Evolutionary conservation across 1,140 invertebrate species (phyloP).

Genomic region (Pararge aegeria): DNA sequence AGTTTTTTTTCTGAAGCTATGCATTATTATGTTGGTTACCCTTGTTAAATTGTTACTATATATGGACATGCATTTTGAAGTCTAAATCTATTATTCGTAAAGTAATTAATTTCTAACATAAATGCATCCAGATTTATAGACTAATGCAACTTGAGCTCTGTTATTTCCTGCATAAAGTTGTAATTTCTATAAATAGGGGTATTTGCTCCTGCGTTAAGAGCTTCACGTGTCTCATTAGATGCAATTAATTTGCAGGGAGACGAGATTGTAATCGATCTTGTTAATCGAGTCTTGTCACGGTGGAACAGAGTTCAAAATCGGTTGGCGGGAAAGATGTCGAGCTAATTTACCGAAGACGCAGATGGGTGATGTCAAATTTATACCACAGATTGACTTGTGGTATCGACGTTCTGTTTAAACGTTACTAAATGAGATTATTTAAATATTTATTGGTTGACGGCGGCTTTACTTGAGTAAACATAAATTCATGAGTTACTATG

Average conservation of each 20-base stretch:
- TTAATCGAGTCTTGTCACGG: slow-evolving; percentile 29
- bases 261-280: slow-evolving; percentile 31
- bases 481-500: too few species aligned
- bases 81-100: not conserved
- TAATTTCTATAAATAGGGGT: slow-evolving; percentile 13
- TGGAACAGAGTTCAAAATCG: slow-evolving; percentile 30
- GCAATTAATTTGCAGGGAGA: slow-evolving; percentile 48
- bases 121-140: not conserved
- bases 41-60: too few species aligned
- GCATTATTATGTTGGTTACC: too few species aligned
- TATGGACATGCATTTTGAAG: not conserved
- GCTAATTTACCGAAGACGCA: slow-evolving; percentile 12
- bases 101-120: not conserved
- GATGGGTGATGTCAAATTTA: slow-evolving; percentile 27
- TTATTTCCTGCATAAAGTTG: slow-evolving; percentile 7
- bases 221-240: slow-evolving; percentile 49
- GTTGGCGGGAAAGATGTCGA: not conserved
- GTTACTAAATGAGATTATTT: slow-evolving; percentile 16
- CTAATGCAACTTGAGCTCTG: slow-evolving; percentile 18
- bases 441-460: slow-evolving; percentile 7
- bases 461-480: too few species aligned
- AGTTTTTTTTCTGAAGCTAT: too few species aligned
- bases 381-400: slow-evolving; percentile 26
- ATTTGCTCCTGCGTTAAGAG: slow-evolving; percentile 17
- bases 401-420: slow-evolving; percentile 17